phyloP scores from a whole-genome alignment of 2,888 invertebrate species.

The Gnatocerus cornutus region DNA sequence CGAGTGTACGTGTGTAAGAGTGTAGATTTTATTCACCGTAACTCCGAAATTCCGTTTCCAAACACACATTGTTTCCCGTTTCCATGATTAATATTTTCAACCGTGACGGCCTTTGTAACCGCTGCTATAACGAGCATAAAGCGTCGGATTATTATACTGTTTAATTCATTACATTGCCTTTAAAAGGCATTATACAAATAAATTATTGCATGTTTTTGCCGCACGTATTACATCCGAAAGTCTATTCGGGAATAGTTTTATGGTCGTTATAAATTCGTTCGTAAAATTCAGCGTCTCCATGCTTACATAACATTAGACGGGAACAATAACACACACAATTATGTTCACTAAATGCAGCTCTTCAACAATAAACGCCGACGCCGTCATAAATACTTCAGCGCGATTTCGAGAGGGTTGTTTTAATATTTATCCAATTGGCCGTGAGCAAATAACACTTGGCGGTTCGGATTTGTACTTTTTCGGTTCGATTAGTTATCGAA shows the following conservation, averaged over 20 bases:
- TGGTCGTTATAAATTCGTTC: constrained; percentile 53
- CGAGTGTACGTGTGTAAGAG: constrained; percentile 14
- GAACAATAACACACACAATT: constrained; percentile 31
- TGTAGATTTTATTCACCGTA: constrained; percentile 35
- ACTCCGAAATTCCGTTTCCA: constrained; percentile 43
- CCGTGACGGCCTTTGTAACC: constrained; percentile 61
- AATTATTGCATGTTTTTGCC: constrained; percentile 59
- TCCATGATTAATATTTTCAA: constrained; percentile 64
- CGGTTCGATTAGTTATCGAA: constrained; percentile 45
- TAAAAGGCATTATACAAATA: constrained; percentile 61
- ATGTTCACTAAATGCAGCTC: constrained; percentile 12
- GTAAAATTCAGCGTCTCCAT: constrained; percentile 31
- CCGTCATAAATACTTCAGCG: constrained; percentile 8
- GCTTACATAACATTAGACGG: constrained; percentile 25
- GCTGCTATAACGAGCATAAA: constrained; percentile 59
- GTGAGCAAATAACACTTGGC: constrained; percentile 45
- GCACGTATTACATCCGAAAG: constrained; percentile 41
- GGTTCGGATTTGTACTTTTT: constrained; percentile 32
- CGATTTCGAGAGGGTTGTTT: constrained; percentile 23
- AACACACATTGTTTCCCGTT: constrained; percentile 60
- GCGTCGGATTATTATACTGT: constrained; percentile 62
- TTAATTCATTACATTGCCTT: constrained; percentile 60
- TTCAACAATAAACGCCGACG: constrained; percentile 23
- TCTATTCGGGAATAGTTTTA: constrained; percentile 51
- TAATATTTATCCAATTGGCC: constrained; percentile 46